Base-by-base conservation (phyloP, 2,888 invertebrate genomes). In the Pristionchus entomophagus region DNA sequence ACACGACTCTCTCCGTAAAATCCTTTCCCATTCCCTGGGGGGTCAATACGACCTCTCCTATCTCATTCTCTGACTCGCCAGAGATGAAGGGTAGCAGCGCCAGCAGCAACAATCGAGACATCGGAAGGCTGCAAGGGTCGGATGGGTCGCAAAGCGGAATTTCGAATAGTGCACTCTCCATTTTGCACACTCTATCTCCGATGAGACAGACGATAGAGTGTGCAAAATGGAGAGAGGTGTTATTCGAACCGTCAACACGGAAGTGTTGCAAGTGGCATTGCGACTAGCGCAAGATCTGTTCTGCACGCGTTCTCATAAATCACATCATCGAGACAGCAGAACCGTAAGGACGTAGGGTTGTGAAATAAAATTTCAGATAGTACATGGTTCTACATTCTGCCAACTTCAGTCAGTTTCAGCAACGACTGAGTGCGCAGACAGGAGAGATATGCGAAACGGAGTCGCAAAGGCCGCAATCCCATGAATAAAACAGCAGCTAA, bases 21-120 rank as follows among this genome's bases (percentile, higher is more conserved):
- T 91, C 86, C 56, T 91, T 91, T n/a, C 91, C 91, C 89, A 92
- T 91, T 80, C 92, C 92, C 73, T 91, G 91, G 2, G 92, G 91
- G 2, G 91, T 91, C 41, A 92, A 81, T 85, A 89, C 86, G 78
- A 91, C 86, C 85, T 90, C 87, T 83, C 89, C 89, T 26, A 87
- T 87, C n/a, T 88, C 89, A 65, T 69, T 65, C 32, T 53, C 65
- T 22, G 56, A n/a, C 38, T 45, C 41, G 5, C 41, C 62, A 1
- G 49, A 45, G 49, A 56, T 65, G 10, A 69, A 49, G 29, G 62
- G 62, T 32, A 84, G 84, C 32, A 84, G 69, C n/a, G 38, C 38
- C n/a, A 84, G 51, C 14, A 84, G 41, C 35, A 59, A 10, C 29
- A 53, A 82, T 59, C 59, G 56, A 82, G n/a, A 59, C 35, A 82